Percentiles rank a stretch among this genome's conserved stretches.
phyloP scores from a whole-genome alignment of 2,888 invertebrate species.

The Ligdia adustata region DNA sequence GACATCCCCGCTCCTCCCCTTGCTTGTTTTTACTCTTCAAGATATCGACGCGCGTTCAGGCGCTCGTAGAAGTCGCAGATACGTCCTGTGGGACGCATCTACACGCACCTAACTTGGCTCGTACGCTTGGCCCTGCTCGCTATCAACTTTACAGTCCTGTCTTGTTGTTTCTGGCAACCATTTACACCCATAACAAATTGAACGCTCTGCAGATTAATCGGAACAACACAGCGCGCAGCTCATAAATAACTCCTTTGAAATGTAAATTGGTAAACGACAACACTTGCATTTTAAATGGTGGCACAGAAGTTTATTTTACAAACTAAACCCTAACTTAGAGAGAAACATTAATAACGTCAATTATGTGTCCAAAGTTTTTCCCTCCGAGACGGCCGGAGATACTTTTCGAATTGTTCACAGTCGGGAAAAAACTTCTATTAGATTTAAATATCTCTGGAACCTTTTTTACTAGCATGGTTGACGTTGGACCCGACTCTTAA shows the following conservation, averaged over 20 bases:
- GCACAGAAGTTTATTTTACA: slow-evolving; percentile 25
- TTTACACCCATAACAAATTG: slow-evolving; percentile 31
- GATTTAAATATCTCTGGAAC: slow-evolving; percentile 70
- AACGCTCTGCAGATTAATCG: slow-evolving; percentile 29
- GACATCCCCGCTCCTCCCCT: slow-evolving; percentile 64
- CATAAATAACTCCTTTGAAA: slow-evolving; percentile 26
- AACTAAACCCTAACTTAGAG: slow-evolving; percentile 33
- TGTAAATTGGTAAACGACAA: slow-evolving; percentile 27
- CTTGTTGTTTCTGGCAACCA: slow-evolving; percentile 40
- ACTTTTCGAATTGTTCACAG: slow-evolving; percentile 52
- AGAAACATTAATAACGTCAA: slow-evolving; percentile 52
- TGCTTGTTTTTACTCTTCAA: slow-evolving; percentile 58
- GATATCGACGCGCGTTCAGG: slow-evolving; percentile 55
- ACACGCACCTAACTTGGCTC: slow-evolving; percentile 32
- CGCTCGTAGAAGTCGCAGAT: slow-evolving; percentile 40
- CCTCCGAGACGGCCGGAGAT: slow-evolving; percentile 43
- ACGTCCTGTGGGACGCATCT: slow-evolving; percentile 46
- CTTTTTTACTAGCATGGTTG: slow-evolving; percentile 54
- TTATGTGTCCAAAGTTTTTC: slow-evolving; percentile 53
- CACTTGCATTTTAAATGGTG: slow-evolving; percentile 25
- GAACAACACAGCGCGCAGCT: slow-evolving; percentile 16
- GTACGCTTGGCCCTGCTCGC: slow-evolving; percentile 20
- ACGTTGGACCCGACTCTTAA: slow-evolving; percentile 42
- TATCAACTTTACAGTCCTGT: slow-evolving; percentile 24
- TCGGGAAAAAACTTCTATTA: slow-evolving; percentile 59